phyloP scores from a whole-genome alignment of 2,113 vertebrate genomes.

The Okapia johnstoni region DNA sequence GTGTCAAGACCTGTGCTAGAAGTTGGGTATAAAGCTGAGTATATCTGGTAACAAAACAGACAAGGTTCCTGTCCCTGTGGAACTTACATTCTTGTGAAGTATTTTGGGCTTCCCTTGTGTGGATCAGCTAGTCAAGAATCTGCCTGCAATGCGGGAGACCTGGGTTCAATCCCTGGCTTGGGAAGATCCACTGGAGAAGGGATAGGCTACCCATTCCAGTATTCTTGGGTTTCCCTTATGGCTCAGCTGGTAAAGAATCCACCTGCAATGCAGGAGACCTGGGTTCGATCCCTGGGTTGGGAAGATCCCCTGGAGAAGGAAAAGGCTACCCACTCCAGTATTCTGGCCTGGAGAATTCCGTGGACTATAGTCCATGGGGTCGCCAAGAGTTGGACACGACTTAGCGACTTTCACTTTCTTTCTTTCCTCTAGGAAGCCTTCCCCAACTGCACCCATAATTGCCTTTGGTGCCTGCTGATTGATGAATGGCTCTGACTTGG shows the following conservation, averaged over 20 bases:
- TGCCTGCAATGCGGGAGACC: background rate
- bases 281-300: no score
- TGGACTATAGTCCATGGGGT: background rate
- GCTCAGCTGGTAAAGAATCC: no score
- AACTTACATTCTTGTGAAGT: background rate
- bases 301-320: background rate
- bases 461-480: background rate
- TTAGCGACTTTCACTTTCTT: background rate
- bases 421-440: slow-evolving; percentile 8
- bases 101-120: background rate
- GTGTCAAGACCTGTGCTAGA: background rate
- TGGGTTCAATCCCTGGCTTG: background rate
- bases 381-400: background rate
- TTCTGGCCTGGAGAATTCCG: background rate
- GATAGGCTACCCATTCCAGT: no score
- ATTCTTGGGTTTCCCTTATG: no score
- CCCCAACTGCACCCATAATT: background rate
- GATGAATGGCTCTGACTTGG: background rate
- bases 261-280: no score
- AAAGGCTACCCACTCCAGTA: background rate
- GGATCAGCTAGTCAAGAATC: background rate
- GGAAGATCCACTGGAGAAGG: background rate
- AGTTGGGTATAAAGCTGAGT: background rate
- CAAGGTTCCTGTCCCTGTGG: background rate
- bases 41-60: background rate